These are phyloP conservation scores for Chinchilla lanigera DNA, from an alignment of 2,113 vertebrate genomes.

Conservation along the genomic window DNA sequence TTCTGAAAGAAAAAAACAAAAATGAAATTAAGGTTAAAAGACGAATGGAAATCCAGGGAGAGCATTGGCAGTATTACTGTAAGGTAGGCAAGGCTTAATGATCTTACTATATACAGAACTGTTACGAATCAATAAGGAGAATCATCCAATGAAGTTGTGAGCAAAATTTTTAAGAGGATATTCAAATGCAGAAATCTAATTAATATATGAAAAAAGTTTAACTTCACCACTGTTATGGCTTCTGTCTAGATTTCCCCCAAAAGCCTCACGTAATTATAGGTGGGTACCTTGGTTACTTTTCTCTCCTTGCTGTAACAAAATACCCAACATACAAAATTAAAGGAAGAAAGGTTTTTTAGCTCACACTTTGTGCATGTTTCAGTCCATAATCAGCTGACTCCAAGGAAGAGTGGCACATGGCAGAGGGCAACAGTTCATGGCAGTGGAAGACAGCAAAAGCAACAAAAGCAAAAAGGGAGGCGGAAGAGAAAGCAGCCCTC, in stretches of 20 bases:
- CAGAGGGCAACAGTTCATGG: no score
- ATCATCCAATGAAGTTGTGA: neutral
- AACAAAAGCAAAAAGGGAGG: no score
- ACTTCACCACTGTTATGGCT: neutral
- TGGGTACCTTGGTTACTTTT: no score
- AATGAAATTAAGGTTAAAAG: slow-evolving; percentile 1
- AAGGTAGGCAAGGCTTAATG: neutral
- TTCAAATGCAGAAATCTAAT: neutral
- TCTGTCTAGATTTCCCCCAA: neutral
- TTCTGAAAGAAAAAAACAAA: slow-evolving; percentile 8
- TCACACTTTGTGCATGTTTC: no score
- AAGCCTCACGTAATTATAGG: neutral
- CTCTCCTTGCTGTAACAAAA: no score
- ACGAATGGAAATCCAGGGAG: neutral
- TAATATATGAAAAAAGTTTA: neutral
- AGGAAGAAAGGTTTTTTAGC: no score
- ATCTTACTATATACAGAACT: neutral
- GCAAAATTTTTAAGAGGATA: neutral
- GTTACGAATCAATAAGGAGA: neutral
- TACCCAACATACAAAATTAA: no score
- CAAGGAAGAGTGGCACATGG: no score
- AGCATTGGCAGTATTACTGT: neutral
- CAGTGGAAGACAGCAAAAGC: no score
- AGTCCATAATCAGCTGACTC: no score
- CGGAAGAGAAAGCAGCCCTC: no score